phyloP scores from a whole-genome alignment of 2,888 invertebrate species.

The Drosophila antonietae region DNA sequence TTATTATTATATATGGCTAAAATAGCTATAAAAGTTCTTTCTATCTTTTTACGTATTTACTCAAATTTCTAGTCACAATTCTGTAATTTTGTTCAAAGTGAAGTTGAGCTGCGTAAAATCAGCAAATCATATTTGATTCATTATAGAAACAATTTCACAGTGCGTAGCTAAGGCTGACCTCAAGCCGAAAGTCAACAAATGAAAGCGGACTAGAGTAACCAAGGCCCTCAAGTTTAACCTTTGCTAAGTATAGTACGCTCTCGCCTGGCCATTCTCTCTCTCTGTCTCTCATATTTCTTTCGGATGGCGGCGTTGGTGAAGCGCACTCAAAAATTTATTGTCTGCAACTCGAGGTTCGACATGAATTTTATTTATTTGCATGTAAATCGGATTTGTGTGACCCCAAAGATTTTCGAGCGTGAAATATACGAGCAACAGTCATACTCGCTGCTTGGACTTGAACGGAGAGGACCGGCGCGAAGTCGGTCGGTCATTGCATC shows the following conservation, averaged over 20 bases:
- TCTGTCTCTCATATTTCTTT: conserved; percentile 6
- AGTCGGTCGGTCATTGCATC: conserved; percentile 28
- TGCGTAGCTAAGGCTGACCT: conserved; percentile 36
- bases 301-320: conserved; percentile 46
- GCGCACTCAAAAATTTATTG: conserved; percentile 81
- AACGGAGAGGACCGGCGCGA: background rate
- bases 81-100: background rate
- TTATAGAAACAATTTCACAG: conserved; percentile 72
- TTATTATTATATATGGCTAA: too few species aligned
- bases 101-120: conserved; percentile 47
- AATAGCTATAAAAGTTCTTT: too few species aligned
- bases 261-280: conserved; percentile 8
- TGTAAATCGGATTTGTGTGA: conserved; percentile 82
- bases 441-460: background rate
- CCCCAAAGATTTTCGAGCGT: conserved; percentile 76
- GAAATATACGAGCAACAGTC: conserved; percentile 62
- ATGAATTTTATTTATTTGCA: conserved; percentile 83
- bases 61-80: background rate
- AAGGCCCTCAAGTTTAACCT: background rate
- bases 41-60: too few species aligned
- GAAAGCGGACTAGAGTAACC: conserved; percentile 4
- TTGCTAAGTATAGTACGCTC: background rate
- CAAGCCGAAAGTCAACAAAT: conserved; percentile 24
- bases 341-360: conserved; percentile 75
- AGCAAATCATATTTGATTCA: conserved; percentile 63